Evolutionary conservation across 1,140 invertebrate genomes (phyloP), one percentile per base, ranked within the genome.

Genomic region (Linepithema humile): DNA sequence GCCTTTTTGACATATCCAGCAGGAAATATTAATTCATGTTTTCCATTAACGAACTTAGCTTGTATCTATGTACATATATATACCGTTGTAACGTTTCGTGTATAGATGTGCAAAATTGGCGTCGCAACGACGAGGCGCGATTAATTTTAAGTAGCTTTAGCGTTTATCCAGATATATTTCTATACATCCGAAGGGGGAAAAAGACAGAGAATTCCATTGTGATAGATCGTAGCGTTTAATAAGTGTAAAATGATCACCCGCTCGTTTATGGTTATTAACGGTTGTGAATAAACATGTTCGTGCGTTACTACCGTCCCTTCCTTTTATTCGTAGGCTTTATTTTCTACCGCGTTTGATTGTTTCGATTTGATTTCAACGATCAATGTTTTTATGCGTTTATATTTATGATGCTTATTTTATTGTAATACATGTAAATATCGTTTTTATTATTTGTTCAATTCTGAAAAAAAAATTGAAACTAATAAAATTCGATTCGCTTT

Each of bases 1-100:
- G 90, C 90, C 89, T 91, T 91, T 84, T 85, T 50, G 82, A 92
- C 90, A 92, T 92, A 91, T 91, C 91, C 88, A 90, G 82, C 85
- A 82, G 75, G n/a, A 85, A 57, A 43, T 73, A 55, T 86, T 69
- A 40, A 82, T 86, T 84, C 77, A 50, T 55, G 53, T 88, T 88
- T 88, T 88, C 65, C 87, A 88, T 74, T 85, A 35, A 67, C 50
- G 35, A 72, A 70, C 74, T 60, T 88, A 88, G 86, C 86, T 83
- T 88, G 78, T 88, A 88, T 48, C 70, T 78, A 88, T 83, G 70
- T 88, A 88, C 65, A 88, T 83, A 72, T 64, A 29, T 65, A 73
- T 62, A 74, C 70, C 43, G 43, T 80, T 53, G 20, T 40, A 48
- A 53, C 67, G 74, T 86, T 83, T 85, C 87, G 80, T 84, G 80